Conservation (phyloP, 2,888 invertebrate genomes). For the Leucozona laternaria region DNA sequence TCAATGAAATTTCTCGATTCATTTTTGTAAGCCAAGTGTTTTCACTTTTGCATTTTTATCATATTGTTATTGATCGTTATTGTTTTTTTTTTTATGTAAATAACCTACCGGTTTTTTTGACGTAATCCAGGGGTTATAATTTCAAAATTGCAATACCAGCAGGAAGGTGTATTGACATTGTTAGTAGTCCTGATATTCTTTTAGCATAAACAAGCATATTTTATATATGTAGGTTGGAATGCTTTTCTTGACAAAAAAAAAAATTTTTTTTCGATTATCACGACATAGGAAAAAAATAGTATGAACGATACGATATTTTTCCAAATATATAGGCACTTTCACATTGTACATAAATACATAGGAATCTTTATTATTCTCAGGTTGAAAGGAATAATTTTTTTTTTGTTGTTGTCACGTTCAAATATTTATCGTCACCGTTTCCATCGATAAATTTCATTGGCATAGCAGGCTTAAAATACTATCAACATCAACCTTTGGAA, state of each 20-base stretch:
- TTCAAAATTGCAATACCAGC: not conserved
- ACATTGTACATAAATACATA: too few relatives aligned
- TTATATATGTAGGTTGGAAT: not conserved
- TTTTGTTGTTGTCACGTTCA: slow-evolving; percentile 8
- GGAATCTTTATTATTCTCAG: slow-evolving; percentile 15
- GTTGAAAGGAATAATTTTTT: not conserved
- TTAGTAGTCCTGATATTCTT: not conserved
- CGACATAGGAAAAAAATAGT: not conserved
- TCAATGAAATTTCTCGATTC: not conserved
- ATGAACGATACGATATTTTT: not conserved
- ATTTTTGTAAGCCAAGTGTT: not conserved
- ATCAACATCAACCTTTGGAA: not conserved
- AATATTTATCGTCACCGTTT: slow-evolving; percentile 5
- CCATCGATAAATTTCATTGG: slow-evolving; percentile 2
- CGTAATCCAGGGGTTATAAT: not conserved
- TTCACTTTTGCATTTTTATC: not conserved
- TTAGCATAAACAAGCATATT: not conserved
- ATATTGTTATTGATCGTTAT: not conserved
- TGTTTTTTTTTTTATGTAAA: not conserved
- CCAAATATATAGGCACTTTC: too few relatives aligned
- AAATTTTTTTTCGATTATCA: not conserved
- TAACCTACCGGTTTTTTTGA: not conserved
- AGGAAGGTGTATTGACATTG: not conserved
- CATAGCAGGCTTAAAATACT: slow-evolving; percentile 6
- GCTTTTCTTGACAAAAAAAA: too few relatives aligned